A percentile compares a stretch with the other conserved stretches of the same genome.
These are phyloP conservation scores for Plecturocebus donacophilus DNA, from an alignment of 2,113 vertebrate species.

Conservation along the genomic window DNA sequence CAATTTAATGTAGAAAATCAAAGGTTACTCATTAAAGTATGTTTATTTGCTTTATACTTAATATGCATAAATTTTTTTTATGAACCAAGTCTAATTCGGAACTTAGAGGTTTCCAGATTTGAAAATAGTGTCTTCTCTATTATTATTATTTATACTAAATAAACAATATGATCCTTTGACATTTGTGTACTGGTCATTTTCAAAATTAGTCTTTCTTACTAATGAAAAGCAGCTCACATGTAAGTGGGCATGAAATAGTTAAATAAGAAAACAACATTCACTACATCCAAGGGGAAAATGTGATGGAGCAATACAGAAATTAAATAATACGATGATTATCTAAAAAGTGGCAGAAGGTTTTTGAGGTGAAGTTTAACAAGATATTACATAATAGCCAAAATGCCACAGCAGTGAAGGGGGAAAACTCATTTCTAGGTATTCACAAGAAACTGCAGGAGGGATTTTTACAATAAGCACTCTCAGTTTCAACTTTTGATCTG, in stretches of 20 bases:
- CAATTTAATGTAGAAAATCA: not conserved
- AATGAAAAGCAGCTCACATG: not conserved
- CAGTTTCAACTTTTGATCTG: not conserved
- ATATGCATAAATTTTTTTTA: not conserved
- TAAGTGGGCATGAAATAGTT: not conserved
- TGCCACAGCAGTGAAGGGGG: not conserved
- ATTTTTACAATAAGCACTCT: not conserved
- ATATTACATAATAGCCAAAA: conserved; percentile 25
- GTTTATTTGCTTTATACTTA: not conserved
- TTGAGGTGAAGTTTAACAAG: not conserved
- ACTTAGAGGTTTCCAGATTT: not conserved
- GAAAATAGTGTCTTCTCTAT: not conserved
- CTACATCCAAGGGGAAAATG: not conserved
- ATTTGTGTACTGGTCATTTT: not conserved
- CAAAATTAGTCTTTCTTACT: not conserved
- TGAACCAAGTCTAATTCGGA: conserved; percentile 17
- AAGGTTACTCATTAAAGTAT: not conserved
- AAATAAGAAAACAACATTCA: not conserved
- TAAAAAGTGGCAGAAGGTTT: not conserved
- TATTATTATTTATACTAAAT: not conserved
- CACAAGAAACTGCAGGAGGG: not conserved
- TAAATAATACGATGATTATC: not conserved
- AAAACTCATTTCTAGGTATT: not conserved
- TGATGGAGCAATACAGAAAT: not conserved
- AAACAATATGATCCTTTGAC: not conserved